phyloP scores from a whole-genome alignment of 2,888 invertebrate genomes.

The Herminia tarsipennalis region DNA sequence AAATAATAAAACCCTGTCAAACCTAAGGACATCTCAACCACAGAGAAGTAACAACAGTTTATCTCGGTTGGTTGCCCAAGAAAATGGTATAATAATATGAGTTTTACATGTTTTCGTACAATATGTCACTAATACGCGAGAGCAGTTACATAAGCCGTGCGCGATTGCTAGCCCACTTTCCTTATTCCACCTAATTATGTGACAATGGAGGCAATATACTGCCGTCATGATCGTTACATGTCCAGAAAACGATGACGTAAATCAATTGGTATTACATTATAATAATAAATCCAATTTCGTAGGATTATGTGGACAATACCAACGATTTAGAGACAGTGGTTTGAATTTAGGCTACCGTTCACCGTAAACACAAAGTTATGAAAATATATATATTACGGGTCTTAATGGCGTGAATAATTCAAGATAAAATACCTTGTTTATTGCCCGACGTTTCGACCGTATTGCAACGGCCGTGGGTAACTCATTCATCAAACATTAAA shows the following conservation, averaged over 20 bases:
- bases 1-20: not conserved
- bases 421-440: too few species aligned
- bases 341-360: too few species aligned
- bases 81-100: constrained; percentile 24
- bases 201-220: constrained; percentile 47
- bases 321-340: too few species aligned
- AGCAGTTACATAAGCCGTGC: constrained; percentile 50
- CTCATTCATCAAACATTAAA: too few species aligned
- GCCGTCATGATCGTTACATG: constrained; percentile 23
- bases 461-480: too few species aligned
- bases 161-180: constrained; percentile 57
- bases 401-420: too few species aligned
- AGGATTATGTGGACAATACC: not conserved
- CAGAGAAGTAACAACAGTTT: constrained; percentile 4
- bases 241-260: constrained; percentile 38
- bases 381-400: too few species aligned
- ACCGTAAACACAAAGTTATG: too few species aligned
- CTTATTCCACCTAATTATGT: constrained; percentile 54
- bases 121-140: constrained; percentile 58
- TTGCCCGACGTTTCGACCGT: too few species aligned
- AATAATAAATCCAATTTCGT: not conserved
- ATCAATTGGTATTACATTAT: constrained; percentile 14
- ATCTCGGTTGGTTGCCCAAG: constrained; percentile 28
- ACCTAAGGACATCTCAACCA: not conserved
- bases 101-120: constrained; percentile 46